Evolutionary conservation across 2,797 vertebrate species (phyloP).

Genomic region (Sandelia bainsii): DNA sequence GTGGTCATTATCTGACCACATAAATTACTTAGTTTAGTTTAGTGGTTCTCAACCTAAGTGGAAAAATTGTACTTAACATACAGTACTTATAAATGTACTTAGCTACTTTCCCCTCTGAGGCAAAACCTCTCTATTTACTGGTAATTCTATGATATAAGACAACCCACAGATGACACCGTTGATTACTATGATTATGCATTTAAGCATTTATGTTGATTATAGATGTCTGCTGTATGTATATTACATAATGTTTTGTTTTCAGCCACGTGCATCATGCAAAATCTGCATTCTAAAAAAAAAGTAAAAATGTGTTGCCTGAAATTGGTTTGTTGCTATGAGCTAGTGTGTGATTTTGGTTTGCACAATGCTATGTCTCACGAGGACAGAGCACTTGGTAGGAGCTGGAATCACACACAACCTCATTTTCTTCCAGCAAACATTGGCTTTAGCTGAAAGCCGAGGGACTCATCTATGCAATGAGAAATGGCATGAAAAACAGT

Average conservation of each 20-base stretch:
- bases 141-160: constrained; percentile 16
- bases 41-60: background rate
- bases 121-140: constrained; percentile 21
- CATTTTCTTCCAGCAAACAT: constrained; percentile 41
- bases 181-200: constrained; percentile 54
- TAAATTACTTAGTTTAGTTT: background rate
- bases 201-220: constrained; percentile 44
- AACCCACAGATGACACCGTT: constrained; percentile 19
- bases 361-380: constrained; percentile 21
- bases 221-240: constrained; percentile 35
- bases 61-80: background rate
- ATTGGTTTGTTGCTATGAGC: constrained; percentile 35
- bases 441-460: constrained; percentile 37
- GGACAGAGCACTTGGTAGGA: constrained; percentile 19
- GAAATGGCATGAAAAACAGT: constrained; percentile 49
- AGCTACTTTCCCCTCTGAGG: background rate
- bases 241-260: constrained; percentile 12
- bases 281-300: constrained; percentile 4
- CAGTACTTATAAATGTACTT: background rate
- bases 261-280: constrained; percentile 4
- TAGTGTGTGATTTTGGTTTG: constrained; percentile 23
- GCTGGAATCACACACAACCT: constrained; percentile 32
- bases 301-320: constrained; percentile 22
- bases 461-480: constrained; percentile 53
- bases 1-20: too few species aligned